Base-by-base conservation (phyloP, 2,113 vertebrate species). In the Chaenocephalus aceratus region DNA sequence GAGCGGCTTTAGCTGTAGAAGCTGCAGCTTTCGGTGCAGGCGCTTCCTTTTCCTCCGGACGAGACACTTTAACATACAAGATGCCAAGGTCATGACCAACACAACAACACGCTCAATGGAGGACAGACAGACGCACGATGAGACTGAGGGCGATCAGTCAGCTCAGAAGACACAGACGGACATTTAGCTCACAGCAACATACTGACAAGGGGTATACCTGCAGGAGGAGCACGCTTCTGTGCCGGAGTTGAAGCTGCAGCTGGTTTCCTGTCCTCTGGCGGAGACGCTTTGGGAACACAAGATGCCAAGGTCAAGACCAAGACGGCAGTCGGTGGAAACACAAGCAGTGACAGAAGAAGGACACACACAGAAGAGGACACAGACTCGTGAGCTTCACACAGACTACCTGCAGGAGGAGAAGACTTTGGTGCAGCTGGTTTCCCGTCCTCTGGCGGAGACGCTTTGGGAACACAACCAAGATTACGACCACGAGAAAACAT, bases 231-330 rank as follows among this genome's bases (percentile, higher is more conserved):
- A 2, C 51, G 63, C 34, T 60, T 80, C 16, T 63, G 68, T 61
- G 68, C 72, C 62, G 69, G 46, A 80, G 72, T 13, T 72, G 56
- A 9, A 60, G 83, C 21, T 26, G 61, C 34, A 60, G 81, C 78
- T 5, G 86, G 53, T 66, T 77, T 87, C 76, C 83, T 90, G 49
- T 89, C 84, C 59, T 87, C 90, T 76, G 71, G 52, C 11, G 72
- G 79, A 86, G 79, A 79, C 2, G 82, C 86, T 86, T 78, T 71
- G 11, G 54, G 36, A 88, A 81, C 21, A 92, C 64, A 89, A 87
- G 85, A 84, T 52, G 41, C 71, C 53, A 90, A 75, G 79, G 72
- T 86, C 64, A 89, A 3, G 26, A 85, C 67, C 63, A 68, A 66
- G 65, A 85, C 26, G 67, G 74, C 4, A 58, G 71, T 67, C 10